Base-by-base conservation (phyloP, 2,113 vertebrate genomes). In the Laticauda laticaudata region DNA sequence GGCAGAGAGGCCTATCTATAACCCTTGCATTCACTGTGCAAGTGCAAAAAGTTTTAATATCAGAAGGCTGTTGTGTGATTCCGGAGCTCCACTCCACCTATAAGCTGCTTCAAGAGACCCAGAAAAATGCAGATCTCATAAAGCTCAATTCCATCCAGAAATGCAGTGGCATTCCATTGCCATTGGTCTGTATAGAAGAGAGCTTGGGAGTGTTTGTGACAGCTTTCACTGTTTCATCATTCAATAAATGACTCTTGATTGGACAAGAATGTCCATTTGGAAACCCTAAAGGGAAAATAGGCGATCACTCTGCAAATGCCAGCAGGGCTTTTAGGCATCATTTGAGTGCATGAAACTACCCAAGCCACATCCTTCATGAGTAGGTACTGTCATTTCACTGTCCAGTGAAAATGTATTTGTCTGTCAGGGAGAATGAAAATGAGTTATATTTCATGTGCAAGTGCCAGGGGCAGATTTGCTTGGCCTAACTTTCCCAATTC, bases 401-500 rank as follows among this genome's bases (percentile, higher is more conserved):
- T 75, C 93, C 90, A 56, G 86, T 91, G 43, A 91, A 93, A n/a
- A 94, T 0, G 0, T 81, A 92, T 89, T 96, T 94, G 0, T 90
- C 90, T 87, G 89, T 56, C 55, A 88, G 64, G 59, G 90, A 89
- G 87, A 93, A 93, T 91, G 81, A 95, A 95, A 93, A 69, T 90
- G 51, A 93, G 29, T 43, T 57, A 92, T 57, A 54, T 45, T 90
- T 48, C 54, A 4, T 0, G 54, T 55, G 5, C 10, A 43, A 0
- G 26, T 45, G 90, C 43, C 12, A 85, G 29, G 75, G 88, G 29
- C 64, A 92, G 3, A 6, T 53, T 51, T 94, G 91, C 95, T 95
- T 93, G 86, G 8, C 85, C 90, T 92, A 88, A 20, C 55, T 93
- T 93, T 86, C 56, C 86, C 92, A 43, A 61, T 92, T 92, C 93